Evolutionary conservation across 2,888 invertebrate species (phyloP), one percentile per base, ranked within the genome.

Genomic region (Eupeodes luniger): DNA sequence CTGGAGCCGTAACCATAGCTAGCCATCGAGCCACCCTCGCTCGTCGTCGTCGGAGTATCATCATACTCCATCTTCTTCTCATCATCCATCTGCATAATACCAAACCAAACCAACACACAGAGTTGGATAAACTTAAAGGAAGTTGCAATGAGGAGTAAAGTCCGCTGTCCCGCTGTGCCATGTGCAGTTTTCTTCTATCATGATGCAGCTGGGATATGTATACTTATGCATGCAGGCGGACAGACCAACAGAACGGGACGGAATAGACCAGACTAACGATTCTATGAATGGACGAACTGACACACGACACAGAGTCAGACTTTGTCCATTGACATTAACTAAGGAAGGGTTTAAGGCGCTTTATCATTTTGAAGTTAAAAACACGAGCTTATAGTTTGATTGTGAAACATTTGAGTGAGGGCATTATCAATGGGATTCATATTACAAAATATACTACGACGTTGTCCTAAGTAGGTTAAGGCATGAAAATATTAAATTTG

Each of bases 41-140:
- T 40, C n/a, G 27, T 27, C 27, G 27, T 27, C 27, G 27, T 27
- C 27, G 27, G 27, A 27, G 27, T 78, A 69, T 72, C 72, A 61
- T 67, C 5, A 19, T 55, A 14, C 69, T 16, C 11, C 19, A 53
- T 44, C 40, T 44, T 44, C 40, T 44, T 16, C 10, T 74, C 67
- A 27, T 59, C 66, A 69, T 57, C 57, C 47, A 47, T 59, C 44
- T 34, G 14, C 49, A 10, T 10, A 12, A 19, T 27, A 19, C n/a
- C 34, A 36, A 19, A 49, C 49, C 16, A 66, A 14, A 19, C 19
- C 16, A 19, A 19, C 59, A 59, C 16, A 66, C 19, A 64, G 61
- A 61, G 49, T 34, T 81, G 76, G 67, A 14, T 16, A 69, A 76
- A 76, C 76, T 76, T 53, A 9, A 59, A 59, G 74, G 66, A 64